A percentile compares a stretch with the other conserved stretches of the same genome.
These are phyloP conservation scores for Hyaena hyaena DNA, from an alignment of 2,113 vertebrate genomes.

Conservation along the genomic window DNA sequence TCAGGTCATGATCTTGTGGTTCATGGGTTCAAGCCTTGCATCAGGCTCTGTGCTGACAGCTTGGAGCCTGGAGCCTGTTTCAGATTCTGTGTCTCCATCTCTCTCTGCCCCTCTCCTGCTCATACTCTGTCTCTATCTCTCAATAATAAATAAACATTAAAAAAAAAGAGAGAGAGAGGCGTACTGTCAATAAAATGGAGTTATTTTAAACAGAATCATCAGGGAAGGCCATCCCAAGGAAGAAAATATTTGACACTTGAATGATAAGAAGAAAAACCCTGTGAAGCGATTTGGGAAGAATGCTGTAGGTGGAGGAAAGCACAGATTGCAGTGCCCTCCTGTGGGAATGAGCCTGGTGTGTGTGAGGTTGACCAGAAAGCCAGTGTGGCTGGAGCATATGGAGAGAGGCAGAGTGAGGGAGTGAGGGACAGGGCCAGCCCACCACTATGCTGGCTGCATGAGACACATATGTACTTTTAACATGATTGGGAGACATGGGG, in stretches of 20 bases:
- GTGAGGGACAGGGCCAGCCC: too few relatives aligned
- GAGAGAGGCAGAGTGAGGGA: too few relatives aligned
- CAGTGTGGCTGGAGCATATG: rapidly evolving
- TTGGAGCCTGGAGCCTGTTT: too few relatives aligned
- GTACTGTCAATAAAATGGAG: neutral
- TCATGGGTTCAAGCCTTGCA: too few relatives aligned
- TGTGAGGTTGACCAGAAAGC: neutral
- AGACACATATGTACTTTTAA: neutral
- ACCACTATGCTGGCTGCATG: too few relatives aligned
- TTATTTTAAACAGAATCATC: neutral
- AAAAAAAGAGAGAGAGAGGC: too few relatives aligned
- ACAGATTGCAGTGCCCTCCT: rapidly evolving
- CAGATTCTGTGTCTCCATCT: too few relatives aligned
- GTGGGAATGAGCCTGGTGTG: neutral
- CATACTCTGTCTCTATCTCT: too few relatives aligned
- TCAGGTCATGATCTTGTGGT: too few relatives aligned
- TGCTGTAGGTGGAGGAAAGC: neutral
- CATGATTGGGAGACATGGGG: rapidly evolving
- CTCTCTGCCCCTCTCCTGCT: too few relatives aligned
- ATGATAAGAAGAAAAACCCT: neutral
- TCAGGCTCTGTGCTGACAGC: too few relatives aligned
- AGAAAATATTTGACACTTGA: neutral
- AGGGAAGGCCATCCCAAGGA: neutral
- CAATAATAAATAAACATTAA: too few relatives aligned
- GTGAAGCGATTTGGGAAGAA: neutral